phyloP scores from a whole-genome alignment of 2,797 vertebrate species.

The Pseudotriccus pelzelni region DNA sequence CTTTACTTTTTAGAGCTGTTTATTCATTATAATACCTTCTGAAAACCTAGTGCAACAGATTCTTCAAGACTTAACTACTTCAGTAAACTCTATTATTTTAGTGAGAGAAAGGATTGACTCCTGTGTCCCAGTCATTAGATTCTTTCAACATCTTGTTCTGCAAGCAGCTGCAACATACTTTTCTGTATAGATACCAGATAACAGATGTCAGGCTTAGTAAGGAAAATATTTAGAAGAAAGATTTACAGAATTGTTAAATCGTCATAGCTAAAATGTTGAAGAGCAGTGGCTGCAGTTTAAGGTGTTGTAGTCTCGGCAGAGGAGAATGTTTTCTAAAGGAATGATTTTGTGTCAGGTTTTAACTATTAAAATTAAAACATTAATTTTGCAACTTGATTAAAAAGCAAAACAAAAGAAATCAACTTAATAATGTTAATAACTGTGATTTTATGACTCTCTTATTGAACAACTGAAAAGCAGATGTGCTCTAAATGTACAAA shows the following conservation, averaged over 20 bases:
- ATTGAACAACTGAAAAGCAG: conserved; percentile 59
- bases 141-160: background rate
- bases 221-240: conserved; percentile 17
- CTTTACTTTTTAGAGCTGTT: background rate
- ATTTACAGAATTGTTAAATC: background rate
- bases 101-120: background rate
- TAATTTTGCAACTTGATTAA: conserved; percentile 57
- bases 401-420: conserved; percentile 67
- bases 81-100: background rate
- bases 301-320: background rate
- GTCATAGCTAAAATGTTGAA: conserved; percentile 29
- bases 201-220: conserved; percentile 14
- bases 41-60: background rate
- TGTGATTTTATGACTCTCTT: conserved; percentile 62
- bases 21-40: background rate
- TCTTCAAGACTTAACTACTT: conserved; percentile 12
- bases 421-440: conserved; percentile 62
- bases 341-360: conserved; percentile 65
- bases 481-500: conserved; percentile 63
- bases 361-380: conserved; percentile 66
- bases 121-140: background rate
- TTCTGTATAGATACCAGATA: background rate
- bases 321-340: conserved; percentile 39
- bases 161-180: background rate
- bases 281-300: background rate